Evolutionary conservation across 2,888 invertebrate genomes (phyloP).

Genomic region (Stegana nigrithorax): DNA sequence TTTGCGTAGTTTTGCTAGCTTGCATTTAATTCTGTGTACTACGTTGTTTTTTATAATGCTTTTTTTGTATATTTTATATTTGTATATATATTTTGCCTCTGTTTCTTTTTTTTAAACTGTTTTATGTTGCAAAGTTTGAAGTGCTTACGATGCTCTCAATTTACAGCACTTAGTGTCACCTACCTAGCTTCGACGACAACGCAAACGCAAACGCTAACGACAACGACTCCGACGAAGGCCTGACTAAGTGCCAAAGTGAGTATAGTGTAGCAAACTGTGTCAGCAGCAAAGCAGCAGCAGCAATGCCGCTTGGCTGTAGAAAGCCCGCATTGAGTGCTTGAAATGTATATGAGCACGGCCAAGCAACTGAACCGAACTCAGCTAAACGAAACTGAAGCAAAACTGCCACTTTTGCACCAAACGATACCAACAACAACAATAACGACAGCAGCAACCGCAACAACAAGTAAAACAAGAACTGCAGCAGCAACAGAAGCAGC

Average conservation of each 20-base stretch:
- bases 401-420: too few relatives aligned
- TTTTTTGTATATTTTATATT: too few relatives aligned
- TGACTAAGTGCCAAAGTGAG: background rate
- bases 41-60: too few relatives aligned
- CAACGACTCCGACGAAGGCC: background rate
- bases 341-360: background rate
- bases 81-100: too few relatives aligned
- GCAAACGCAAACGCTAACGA: background rate
- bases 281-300: background rate
- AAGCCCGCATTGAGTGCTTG: background rate
- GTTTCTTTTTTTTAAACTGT: too few relatives aligned
- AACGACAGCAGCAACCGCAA: too few relatives aligned
- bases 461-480: background rate
- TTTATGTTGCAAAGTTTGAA: constrained; percentile 3
- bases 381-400: background rate
- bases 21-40: too few relatives aligned
- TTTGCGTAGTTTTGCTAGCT: too few relatives aligned
- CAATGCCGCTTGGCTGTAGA: background rate
- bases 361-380: background rate
- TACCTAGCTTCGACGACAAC: background rate
- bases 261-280: background rate
- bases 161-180: constrained; percentile 14
- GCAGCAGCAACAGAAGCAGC: background rate
- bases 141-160: constrained; percentile 9
- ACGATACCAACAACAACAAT: too few relatives aligned